Percentiles rank a stretch among this genome's conserved stretches.
These are phyloP conservation scores for Pachycephala philippinensis DNA, from an alignment of 2,113 vertebrate species.

Conservation along the genomic window DNA sequence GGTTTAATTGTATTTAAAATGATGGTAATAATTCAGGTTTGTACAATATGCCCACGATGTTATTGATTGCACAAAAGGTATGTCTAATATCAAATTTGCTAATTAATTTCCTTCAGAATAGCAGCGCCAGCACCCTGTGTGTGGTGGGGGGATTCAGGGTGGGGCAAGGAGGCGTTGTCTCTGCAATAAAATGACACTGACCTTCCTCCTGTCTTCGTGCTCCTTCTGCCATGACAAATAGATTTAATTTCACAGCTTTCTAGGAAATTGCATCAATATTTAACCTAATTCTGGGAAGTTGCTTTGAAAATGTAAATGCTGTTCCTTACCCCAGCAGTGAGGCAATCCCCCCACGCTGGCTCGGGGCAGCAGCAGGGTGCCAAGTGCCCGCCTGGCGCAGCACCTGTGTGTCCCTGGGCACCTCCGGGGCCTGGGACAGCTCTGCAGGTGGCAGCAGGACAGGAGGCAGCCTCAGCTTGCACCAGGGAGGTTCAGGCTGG, in stretches of 20 bases:
- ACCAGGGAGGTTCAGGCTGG: neutral
- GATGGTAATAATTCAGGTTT: neutral
- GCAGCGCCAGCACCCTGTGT: accelerated
- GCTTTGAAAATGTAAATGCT: neutral
- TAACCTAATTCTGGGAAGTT: neutral
- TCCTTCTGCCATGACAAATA: neutral
- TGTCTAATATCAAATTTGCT: neutral
- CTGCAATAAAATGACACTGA: neutral
- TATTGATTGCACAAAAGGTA: neutral
- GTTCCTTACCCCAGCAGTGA: neutral
- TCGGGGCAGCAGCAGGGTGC: accelerated
- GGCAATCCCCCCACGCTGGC: accelerated
- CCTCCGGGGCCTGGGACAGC: no score
- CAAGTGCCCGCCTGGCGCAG: neutral
- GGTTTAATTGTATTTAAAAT: constrained; percentile 19
- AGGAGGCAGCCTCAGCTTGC: neutral
- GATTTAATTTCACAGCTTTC: neutral
- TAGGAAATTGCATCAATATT: neutral
- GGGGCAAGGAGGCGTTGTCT: neutral
- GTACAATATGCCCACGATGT: accelerated
- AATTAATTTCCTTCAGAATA: neutral
- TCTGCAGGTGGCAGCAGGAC: neutral
- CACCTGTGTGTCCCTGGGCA: accelerated
- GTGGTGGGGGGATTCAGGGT: neutral
- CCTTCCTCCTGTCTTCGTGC: neutral